Evolutionary conservation across 2,888 invertebrate genomes (phyloP), one percentile per base, ranked within the genome.

Genomic region (Ophraella communa): DNA sequence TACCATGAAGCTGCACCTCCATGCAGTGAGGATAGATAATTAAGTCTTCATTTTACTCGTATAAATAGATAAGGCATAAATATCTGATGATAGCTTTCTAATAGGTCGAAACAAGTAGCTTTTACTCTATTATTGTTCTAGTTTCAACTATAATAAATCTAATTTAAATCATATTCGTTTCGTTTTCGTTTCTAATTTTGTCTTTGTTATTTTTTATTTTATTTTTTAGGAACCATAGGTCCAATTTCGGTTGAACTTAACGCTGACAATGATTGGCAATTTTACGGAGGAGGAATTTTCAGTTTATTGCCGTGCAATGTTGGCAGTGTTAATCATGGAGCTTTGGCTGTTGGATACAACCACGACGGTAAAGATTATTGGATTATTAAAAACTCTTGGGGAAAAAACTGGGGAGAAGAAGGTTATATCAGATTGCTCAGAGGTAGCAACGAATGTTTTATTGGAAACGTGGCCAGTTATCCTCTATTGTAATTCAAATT

Each of bases 171-270:
- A n/a, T n/a, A n/a, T n/a, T n/a, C n/a, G n/a, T n/a, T n/a, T n/a
- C n/a, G n/a, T n/a, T n/a, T n/a, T n/a, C n/a, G n/a, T n/a, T n/a
- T n/a, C n/a, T n/a, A n/a, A n/a, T n/a, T n/a, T n/a, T n/a, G n/a
- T n/a, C n/a, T n/a, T n/a, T n/a, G n/a, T n/a, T n/a, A n/a, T n/a
- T n/a, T n/a, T 7, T 10, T 1, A 11, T 54, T 21, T 39, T 39
- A 17, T 45, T 23, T 49, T 17, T 14, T 94, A 56, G 94, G 93
- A 60, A 90, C 90, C 0, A 82, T 91, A 69, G 95, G 95, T 1
- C 95, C 95, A 11, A 85, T 95, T 39, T 87, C 93, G n/a, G 90
- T 94, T 55, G 94, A 93, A 74, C 93, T 95, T 77, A 94, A 96
- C 84, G 95, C 95, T 64, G 67, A 64, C 3, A 82, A 4, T 11